Evolutionary conservation across 2,797 vertebrate genomes (phyloP).

Genomic region (Poecile montanus): DNA sequence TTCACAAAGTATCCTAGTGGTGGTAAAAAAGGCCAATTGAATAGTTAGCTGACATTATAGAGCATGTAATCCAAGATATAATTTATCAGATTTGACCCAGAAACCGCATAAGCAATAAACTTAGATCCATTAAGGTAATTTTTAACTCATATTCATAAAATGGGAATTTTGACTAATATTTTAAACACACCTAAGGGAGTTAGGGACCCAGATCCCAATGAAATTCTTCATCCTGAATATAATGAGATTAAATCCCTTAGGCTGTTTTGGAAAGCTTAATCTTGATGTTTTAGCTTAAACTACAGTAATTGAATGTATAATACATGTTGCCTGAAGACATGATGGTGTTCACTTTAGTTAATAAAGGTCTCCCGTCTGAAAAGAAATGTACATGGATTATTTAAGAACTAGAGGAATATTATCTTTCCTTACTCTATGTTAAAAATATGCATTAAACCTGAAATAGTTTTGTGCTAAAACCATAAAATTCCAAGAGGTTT

Average conservation of each 20-base stretch:
- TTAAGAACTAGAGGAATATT: constrained; percentile 31
- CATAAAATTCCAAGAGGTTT: not conserved
- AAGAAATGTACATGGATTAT: constrained; percentile 58
- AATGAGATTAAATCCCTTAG: constrained; percentile 30
- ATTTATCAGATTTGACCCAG: not conserved
- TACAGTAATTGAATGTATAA: constrained; percentile 54
- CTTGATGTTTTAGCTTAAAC: constrained; percentile 53
- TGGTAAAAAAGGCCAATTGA: not conserved
- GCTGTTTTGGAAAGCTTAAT: constrained; percentile 48
- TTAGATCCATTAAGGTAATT: not conserved
- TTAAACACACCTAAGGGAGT: not conserved
- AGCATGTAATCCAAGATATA: not conserved
- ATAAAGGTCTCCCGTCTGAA: constrained; percentile 5
- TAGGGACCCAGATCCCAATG: not conserved
- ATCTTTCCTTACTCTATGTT: not conserved
- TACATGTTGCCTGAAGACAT: constrained; percentile 53
- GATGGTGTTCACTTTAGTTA: constrained; percentile 27
- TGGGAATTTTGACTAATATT: not conserved
- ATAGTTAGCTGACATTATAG: not conserved
- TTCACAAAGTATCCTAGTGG: not conserved
- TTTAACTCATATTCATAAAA: not conserved
- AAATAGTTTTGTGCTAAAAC: not conserved
- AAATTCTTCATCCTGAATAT: not conserved
- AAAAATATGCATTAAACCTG: not conserved
- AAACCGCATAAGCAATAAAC: not conserved